These are phyloP conservation scores for Drepana falcataria DNA, from an alignment of 2,888 invertebrate genomes.

Conservation along the genomic window DNA sequence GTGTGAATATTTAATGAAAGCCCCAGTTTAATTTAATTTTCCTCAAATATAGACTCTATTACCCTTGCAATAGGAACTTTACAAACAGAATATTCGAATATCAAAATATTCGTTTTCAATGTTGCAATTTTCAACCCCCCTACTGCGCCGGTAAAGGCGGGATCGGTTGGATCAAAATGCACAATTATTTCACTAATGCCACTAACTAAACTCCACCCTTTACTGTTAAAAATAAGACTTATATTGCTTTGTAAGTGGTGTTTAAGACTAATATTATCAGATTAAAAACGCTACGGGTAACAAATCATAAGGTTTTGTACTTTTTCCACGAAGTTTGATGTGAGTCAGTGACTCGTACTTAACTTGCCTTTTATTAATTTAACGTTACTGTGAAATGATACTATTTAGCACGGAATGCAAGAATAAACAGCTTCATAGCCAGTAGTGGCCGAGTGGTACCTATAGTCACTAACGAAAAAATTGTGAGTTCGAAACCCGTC, in stretches of 20 bases:
- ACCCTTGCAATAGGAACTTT: neutral
- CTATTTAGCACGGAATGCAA: neutral
- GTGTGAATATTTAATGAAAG: too few species aligned
- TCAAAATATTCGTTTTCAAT: too few species aligned
- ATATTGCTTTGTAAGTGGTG: too few species aligned
- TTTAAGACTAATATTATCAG: neutral
- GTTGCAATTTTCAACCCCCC: slow-evolving; percentile 3
- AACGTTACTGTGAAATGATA: neutral
- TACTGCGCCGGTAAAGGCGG: slow-evolving; percentile 4
- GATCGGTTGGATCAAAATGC: slow-evolving; percentile 1
- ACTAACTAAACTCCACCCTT: neutral
- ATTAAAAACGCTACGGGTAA: neutral
- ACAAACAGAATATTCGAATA: neutral
- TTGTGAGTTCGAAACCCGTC: too few species aligned
- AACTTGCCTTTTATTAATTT: neutral
- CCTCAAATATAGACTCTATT: neutral
- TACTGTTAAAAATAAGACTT: neutral
- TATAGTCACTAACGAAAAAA: too few species aligned
- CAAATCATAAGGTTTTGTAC: neutral
- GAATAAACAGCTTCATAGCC: too few species aligned
- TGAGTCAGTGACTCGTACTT: neutral
- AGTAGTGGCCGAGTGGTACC: too few species aligned
- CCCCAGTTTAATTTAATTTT: too few species aligned
- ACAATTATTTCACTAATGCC: slow-evolving; percentile 1
- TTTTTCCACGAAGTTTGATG: neutral